phyloP scores from a whole-genome alignment of 2,113 vertebrate species.

The Butastur rufipennis region DNA sequence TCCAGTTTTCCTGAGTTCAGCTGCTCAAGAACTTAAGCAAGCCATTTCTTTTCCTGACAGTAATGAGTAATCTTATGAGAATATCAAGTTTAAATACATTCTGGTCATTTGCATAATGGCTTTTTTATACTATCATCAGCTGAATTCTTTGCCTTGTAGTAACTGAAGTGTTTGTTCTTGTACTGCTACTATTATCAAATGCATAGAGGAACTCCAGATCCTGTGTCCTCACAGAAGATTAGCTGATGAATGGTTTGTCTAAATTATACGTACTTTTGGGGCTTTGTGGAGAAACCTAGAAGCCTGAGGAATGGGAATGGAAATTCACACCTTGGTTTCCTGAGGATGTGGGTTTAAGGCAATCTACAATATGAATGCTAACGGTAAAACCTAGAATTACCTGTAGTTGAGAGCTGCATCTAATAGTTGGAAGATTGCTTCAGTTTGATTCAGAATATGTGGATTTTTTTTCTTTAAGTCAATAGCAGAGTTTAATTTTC shows the following conservation, averaged over 20 bases:
- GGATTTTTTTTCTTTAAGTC: not conserved
- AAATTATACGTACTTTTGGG: not conserved
- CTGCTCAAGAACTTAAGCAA: not conserved
- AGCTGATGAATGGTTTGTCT: not conserved
- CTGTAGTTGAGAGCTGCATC: not conserved
- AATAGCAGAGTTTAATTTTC: not conserved
- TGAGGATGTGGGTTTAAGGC: not conserved
- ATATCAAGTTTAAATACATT: not conserved
- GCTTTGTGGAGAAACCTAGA: not conserved
- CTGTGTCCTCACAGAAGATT: not conserved
- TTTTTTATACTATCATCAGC: not conserved
- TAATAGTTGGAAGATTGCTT: not conserved
- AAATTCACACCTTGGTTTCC: not conserved
- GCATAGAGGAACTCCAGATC: not conserved
- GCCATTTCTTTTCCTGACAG: not conserved
- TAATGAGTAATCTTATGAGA: not conserved
- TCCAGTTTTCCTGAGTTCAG: not conserved
- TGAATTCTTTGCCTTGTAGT: not conserved
- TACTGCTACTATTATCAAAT: not conserved
- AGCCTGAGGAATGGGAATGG: not conserved
- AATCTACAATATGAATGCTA: not conserved
- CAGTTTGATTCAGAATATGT: not conserved
- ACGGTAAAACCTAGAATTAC: not conserved
- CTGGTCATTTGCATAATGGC: not conserved
- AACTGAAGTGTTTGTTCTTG: not conserved